These are phyloP conservation scores for Drosophila virilis DNA, from an alignment of 1,140 invertebrate species.

Conservation along the genomic window DNA sequence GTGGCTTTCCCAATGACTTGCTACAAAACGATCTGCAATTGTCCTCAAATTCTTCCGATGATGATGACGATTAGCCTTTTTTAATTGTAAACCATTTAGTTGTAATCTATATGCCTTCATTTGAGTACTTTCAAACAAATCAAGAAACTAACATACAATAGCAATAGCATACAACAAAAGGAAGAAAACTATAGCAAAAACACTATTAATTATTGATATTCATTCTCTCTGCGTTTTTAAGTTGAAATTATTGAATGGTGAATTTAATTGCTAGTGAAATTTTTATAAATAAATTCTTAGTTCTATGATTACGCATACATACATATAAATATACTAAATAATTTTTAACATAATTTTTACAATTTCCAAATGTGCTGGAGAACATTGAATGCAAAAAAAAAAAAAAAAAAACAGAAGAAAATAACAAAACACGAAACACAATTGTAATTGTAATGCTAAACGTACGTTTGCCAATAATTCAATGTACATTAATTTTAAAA, in stretches of 20 bases:
- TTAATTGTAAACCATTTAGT: slow-evolving; percentile 36
- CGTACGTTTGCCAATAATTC: slow-evolving; percentile 62
- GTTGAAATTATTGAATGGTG: slow-evolving; percentile 74
- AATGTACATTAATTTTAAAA: slow-evolving; percentile 64
- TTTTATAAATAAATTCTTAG: slow-evolving; percentile 79
- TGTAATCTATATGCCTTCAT: slow-evolving; percentile 44
- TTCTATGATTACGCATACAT: slow-evolving; percentile 42
- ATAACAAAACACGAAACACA: slow-evolving; percentile 24
- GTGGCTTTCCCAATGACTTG: slow-evolving; percentile 86
- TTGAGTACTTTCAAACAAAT: slow-evolving; percentile 37
- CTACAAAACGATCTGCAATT: slow-evolving; percentile 90
- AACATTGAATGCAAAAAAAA: slow-evolving; percentile 46
- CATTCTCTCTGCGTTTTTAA: slow-evolving; percentile 68
- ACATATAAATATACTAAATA: slow-evolving; percentile 49
- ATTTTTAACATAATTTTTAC: slow-evolving; percentile 59
- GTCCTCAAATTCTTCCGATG: slow-evolving; percentile 84
- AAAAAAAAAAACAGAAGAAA: neutral
- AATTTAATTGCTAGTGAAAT: slow-evolving; percentile 81
- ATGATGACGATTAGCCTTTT: slow-evolving; percentile 75
- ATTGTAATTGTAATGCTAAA: slow-evolving; percentile 31
- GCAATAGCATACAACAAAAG: slow-evolving; percentile 9
- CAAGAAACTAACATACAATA: slow-evolving; percentile 12
- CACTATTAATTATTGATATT: slow-evolving; percentile 60
- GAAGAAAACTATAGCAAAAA: slow-evolving; percentile 22
- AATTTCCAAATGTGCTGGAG: slow-evolving; percentile 65